Percentiles rank a stretch among this genome's conserved stretches.
Evolutionary conservation across 2,797 vertebrate species (phyloP).

Genomic region (Loriculus beryllinus): DNA sequence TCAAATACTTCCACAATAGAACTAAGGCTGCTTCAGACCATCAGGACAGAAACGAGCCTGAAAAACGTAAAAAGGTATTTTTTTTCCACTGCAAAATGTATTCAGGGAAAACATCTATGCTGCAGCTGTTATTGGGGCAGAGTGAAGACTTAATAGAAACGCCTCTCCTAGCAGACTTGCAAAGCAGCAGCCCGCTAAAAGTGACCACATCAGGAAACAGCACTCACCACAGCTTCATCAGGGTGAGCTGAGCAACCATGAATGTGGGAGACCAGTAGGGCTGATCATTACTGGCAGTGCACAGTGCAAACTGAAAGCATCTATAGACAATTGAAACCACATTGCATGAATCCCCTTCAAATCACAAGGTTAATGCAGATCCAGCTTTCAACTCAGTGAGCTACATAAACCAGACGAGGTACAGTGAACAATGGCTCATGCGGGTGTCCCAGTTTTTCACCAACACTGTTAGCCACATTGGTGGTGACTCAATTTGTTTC

Average conservation of each 20-base stretch:
- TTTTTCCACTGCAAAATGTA: not conserved
- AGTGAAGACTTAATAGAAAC: not conserved
- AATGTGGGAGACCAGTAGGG: constrained; percentile 16
- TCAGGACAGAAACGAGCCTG: not conserved
- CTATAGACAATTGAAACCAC: constrained; percentile 51
- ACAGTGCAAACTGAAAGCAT: not conserved
- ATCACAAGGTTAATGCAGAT: constrained; percentile 30
- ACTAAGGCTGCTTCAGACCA: not conserved
- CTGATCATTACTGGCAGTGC: not conserved
- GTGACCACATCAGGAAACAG: constrained; percentile 28
- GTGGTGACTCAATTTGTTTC: constrained; percentile 55
- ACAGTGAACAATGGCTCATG: constrained; percentile 41
- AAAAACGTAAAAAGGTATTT: not conserved
- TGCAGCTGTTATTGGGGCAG: not conserved
- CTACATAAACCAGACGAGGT: constrained; percentile 65
- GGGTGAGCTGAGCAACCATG: not conserved
- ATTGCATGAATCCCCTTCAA: constrained; percentile 4
- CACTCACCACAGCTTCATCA: not conserved
- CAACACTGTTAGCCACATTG: constrained; percentile 39
- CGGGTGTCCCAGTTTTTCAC: constrained; percentile 56
- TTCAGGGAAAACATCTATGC: not conserved
- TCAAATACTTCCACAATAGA: not conserved
- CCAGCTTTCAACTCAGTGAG: constrained; percentile 50
- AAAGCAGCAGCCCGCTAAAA: not conserved
- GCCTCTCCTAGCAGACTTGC: not conserved